Conservation (phyloP, 1,140 invertebrate species). For the Mycetomoellerius zeteki region DNA sequence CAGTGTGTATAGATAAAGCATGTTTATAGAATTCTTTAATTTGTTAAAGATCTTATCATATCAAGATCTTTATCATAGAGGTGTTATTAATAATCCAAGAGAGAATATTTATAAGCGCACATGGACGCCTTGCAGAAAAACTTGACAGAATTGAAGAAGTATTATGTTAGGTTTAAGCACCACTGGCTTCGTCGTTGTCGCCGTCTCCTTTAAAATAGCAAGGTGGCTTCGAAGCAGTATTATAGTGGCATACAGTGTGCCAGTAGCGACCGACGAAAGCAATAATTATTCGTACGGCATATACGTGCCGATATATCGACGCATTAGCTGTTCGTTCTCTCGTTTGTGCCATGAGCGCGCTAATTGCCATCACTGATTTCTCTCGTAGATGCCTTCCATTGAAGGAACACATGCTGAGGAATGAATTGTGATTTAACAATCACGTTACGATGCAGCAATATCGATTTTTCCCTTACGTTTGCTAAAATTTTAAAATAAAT, state of each 20-base stretch:
- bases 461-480: background rate
- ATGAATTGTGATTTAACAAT: constrained; percentile 26
- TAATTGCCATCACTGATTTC: constrained; percentile 75
- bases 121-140: background rate
- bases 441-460: constrained; percentile 2
- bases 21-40: background rate
- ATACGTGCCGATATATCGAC: constrained; percentile 72
- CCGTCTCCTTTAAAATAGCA: constrained; percentile 70
- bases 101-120: background rate
- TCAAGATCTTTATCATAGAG: too few species aligned
- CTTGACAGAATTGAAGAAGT: background rate
- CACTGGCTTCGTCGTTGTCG: constrained; percentile 9
- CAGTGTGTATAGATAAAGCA: background rate
- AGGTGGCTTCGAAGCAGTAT: constrained; percentile 46
- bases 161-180: constrained; percentile 5
- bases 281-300: constrained; percentile 70
- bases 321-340: constrained; percentile 76
- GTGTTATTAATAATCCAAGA: background rate
- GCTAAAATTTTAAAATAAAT: background rate
- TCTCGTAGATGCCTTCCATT: background rate
- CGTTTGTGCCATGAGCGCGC: constrained; percentile 74
- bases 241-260: constrained; percentile 4
- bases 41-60: background rate
- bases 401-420: background rate
- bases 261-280: constrained; percentile 46